phyloP scores from a whole-genome alignment of 2,797 vertebrate genomes.

The Saxicola maurus region DNA sequence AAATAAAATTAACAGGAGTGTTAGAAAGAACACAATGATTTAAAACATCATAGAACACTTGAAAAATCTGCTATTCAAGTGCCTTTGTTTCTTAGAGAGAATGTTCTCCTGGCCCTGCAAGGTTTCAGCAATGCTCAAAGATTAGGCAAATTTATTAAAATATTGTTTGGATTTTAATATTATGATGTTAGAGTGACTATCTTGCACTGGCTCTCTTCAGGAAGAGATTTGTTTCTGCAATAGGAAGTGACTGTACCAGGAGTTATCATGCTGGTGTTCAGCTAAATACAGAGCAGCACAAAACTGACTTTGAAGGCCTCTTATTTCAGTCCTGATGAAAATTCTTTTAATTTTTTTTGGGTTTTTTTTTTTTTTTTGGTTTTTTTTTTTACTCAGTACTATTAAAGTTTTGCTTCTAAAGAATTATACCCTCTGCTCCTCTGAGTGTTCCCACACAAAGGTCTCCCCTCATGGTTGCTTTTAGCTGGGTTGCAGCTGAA shows the following conservation, averaged over 20 bases:
- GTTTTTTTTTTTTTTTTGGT: neutral
- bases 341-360: too few species aligned
- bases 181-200: neutral
- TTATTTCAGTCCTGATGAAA: neutral
- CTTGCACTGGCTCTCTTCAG: neutral
- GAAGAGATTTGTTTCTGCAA: neutral
- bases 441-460: neutral
- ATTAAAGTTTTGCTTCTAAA: slow-evolving; percentile 7
- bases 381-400: neutral
- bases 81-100: neutral
- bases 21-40: neutral
- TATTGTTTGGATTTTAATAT: neutral
- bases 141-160: neutral
- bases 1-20: neutral
- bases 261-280: neutral
- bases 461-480: neutral
- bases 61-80: neutral
- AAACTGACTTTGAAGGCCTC: neutral
- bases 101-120: neutral
- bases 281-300: neutral
- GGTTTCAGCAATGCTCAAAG: neutral
- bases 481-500: slow-evolving; percentile 41
- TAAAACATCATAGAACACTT: neutral
- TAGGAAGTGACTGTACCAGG: neutral
- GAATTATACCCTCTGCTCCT: slow-evolving; percentile 2